These are phyloP conservation scores for Tribolium freemani DNA, from an alignment of 2,888 invertebrate species.

Conservation along the genomic window DNA sequence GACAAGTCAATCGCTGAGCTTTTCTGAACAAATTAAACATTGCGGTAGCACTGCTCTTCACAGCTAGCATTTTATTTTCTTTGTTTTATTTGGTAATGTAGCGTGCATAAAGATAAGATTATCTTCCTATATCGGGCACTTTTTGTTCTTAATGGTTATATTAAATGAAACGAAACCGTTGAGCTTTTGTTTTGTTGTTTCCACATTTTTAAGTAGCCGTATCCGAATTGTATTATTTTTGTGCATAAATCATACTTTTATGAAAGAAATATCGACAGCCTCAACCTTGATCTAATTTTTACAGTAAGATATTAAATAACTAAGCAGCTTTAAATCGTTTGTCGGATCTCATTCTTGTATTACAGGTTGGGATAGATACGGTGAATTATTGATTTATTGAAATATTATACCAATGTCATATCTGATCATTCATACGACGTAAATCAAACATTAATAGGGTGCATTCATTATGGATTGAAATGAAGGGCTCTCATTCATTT, in stretches of 20 bases:
- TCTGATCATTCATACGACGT: background rate
- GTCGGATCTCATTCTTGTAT: background rate
- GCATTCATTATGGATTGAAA: background rate
- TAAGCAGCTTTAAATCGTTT: background rate
- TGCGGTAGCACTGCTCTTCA: background rate
- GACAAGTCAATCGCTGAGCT: background rate
- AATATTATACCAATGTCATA: background rate
- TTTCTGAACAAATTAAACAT: background rate
- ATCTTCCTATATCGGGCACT: background rate
- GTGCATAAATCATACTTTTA: background rate
- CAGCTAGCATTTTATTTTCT: background rate
- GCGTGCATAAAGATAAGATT: slow-evolving; percentile 2
- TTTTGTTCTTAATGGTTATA: background rate
- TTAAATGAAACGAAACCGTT: background rate
- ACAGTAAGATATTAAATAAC: background rate
- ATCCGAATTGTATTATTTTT: background rate
- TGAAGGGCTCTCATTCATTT: background rate
- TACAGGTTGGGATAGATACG: background rate
- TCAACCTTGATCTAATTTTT: background rate
- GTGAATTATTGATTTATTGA: background rate
- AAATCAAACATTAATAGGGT: background rate
- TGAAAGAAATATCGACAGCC: background rate
- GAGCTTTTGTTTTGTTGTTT: background rate
- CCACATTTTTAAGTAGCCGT: background rate
- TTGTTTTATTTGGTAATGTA: background rate